A percentile compares a stretch with the other conserved stretches of the same genome.
phyloP scores from a whole-genome alignment of 2,888 invertebrate genomes.

The Bibio marci region DNA sequence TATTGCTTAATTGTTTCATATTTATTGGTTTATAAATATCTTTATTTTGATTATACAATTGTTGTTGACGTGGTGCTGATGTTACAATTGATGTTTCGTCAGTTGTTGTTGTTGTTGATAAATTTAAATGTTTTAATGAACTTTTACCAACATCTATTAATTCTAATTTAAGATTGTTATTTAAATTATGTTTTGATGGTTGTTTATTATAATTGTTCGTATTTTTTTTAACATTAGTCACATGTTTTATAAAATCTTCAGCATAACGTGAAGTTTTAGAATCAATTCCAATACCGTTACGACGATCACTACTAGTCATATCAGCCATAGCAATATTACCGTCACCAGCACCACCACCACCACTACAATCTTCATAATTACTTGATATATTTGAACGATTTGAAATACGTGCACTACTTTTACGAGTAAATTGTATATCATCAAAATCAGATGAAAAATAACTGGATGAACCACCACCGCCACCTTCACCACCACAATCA shows the following conservation, averaged over 20 bases:
- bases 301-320: neutral
- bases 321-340: constrained; percentile 11
- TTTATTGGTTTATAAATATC: no score
- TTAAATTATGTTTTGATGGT: no score
- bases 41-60: no score
- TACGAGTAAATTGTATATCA: constrained; percentile 20
- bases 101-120: no score
- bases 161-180: no score
- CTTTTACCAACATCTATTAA: no score
- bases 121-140: no score
- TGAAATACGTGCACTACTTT: constrained; percentile 7
- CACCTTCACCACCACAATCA: constrained; percentile 22
- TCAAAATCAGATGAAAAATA: constrained; percentile 30
- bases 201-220: constrained; percentile 23
- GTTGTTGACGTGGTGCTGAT: constrained; percentile 1
- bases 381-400: constrained; percentile 1
- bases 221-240: constrained; percentile 28
- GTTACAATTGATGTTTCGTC: constrained; percentile 1
- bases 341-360: constrained; percentile 13
- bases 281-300: constrained; percentile 15
- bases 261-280: constrained; percentile 17
- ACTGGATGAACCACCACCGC: constrained; percentile 23
- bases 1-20: neutral
- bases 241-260: constrained; percentile 29
- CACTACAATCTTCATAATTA: neutral